phyloP scores from a whole-genome alignment of 2,113 vertebrate species.

The Atherinomorus stipes region DNA sequence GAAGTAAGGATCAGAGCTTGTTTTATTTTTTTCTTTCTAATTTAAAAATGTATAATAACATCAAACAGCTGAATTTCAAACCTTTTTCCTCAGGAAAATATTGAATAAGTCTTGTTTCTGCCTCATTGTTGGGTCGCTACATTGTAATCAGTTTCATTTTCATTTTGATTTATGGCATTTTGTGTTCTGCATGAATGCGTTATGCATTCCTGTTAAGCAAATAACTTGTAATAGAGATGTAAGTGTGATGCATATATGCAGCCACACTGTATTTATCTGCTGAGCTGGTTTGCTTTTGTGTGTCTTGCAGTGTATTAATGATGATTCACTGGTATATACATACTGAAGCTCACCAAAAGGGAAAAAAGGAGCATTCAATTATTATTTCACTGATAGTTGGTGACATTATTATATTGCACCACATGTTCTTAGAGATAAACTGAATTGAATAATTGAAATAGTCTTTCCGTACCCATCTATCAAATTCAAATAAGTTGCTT shows the following conservation, averaged over 20 bases:
- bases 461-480: conserved; percentile 30
- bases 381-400: conserved; percentile 54
- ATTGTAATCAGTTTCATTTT: conserved; percentile 88
- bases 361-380: conserved; percentile 30
- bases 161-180: conserved; percentile 89
- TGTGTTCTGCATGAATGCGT: conserved; percentile 84
- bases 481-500: conserved; percentile 39
- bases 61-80: conserved; percentile 88
- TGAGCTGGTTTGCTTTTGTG: conserved; percentile 25
- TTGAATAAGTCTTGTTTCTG: conserved; percentile 88
- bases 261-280: conserved; percentile 68
- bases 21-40: conserved; percentile 86
- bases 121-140: conserved; percentile 56
- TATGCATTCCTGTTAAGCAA: conserved; percentile 85
- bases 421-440: conserved; percentile 60
- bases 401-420: conserved; percentile 55
- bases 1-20: conserved; percentile 81
- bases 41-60: conserved; percentile 88
- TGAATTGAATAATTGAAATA: conserved; percentile 62
- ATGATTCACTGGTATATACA: conserved; percentile 31
- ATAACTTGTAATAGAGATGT: conserved; percentile 88
- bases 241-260: conserved; percentile 89
- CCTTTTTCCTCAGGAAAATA: conserved; percentile 86
- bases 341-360: conserved; percentile 20
- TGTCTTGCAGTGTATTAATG: conserved; percentile 47